Evolutionary conservation across 1,140 invertebrate genomes (phyloP).

Genomic region (Neomicropteryx cornuta): DNA sequence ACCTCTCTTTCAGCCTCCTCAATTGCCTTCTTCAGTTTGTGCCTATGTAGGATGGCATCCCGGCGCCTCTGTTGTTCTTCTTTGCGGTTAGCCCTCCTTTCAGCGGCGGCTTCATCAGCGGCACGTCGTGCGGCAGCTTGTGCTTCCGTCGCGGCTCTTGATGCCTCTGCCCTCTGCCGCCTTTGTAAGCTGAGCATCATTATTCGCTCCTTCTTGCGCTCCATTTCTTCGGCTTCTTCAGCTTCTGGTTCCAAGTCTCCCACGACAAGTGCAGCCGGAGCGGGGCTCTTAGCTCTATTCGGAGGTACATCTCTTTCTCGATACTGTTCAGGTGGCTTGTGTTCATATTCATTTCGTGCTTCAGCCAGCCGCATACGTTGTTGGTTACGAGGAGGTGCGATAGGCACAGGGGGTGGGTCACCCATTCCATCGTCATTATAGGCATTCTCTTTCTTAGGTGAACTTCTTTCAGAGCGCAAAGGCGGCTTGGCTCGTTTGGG

Average conservation of each 20-base stretch:
- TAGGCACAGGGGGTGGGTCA: no score
- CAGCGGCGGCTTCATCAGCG: slow-evolving; percentile 71
- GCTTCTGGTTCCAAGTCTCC: slow-evolving; percentile 29
- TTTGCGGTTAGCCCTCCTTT: slow-evolving; percentile 76
- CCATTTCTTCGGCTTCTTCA: slow-evolving; percentile 72
- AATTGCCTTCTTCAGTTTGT: slow-evolving; percentile 88
- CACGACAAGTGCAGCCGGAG: slow-evolving; percentile 28
- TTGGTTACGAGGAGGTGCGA: no score
- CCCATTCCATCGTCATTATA: no score
- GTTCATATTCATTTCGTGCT: no score
- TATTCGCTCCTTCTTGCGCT: slow-evolving; percentile 80
- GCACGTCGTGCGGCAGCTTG: slow-evolving; percentile 69
- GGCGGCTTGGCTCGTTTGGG: slow-evolving; percentile 84
- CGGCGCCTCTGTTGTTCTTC: slow-evolving; percentile 81
- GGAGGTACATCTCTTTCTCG: slow-evolving; percentile 16
- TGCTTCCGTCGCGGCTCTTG: slow-evolving; percentile 70
- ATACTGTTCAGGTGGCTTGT: no score
- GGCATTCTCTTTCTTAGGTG: slow-evolving; percentile 69
- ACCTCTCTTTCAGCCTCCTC: slow-evolving; percentile 87
- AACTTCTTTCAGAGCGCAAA: slow-evolving; percentile 60
- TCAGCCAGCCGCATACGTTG: no score
- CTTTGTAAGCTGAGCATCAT: slow-evolving; percentile 77
- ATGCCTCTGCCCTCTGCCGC: slow-evolving; percentile 80
- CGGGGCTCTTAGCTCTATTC: slow-evolving; percentile 15
- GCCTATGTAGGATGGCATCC: slow-evolving; percentile 83